Percentiles rank a stretch among this genome's conserved stretches.
Conservation (phyloP, 2,113 vertebrate genomes). For the Cyanoramphus novaezelandiae region DNA sequence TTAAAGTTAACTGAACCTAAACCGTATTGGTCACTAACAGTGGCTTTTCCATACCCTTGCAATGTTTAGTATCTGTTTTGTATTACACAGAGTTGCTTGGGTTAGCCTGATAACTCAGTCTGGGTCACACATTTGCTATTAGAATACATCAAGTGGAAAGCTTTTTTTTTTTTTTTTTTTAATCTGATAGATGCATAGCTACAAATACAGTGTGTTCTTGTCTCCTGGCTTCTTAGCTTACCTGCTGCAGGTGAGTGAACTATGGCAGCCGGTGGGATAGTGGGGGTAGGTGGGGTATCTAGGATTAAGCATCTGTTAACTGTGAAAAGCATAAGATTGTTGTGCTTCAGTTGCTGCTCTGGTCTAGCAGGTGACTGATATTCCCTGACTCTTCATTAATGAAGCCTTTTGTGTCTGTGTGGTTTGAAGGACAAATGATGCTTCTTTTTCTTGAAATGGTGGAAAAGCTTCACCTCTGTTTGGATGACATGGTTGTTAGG, state of each 20-base stretch:
- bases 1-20: background rate
- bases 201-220: background rate
- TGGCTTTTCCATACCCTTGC: background rate
- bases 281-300: background rate
- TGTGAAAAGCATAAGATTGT: background rate
- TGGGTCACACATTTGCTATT: background rate
- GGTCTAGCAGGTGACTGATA: background rate
- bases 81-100: background rate
- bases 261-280: background rate
- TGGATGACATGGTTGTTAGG: background rate
- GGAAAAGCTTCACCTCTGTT: background rate
- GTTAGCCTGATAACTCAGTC: background rate
- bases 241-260: background rate
- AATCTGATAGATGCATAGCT: background rate
- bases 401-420: background rate
- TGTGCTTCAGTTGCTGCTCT: background rate
- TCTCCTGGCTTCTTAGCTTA: background rate
- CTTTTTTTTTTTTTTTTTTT: background rate
- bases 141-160: background rate
- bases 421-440: background rate
- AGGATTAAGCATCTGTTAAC: background rate
- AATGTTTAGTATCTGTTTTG: background rate
- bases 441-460: background rate
- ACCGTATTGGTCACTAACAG: accelerated
- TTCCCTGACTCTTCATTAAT: background rate